These are phyloP conservation scores for Caenorhabditis sinica DNA, from an alignment of 2,888 invertebrate species.

Conservation along the genomic window DNA sequence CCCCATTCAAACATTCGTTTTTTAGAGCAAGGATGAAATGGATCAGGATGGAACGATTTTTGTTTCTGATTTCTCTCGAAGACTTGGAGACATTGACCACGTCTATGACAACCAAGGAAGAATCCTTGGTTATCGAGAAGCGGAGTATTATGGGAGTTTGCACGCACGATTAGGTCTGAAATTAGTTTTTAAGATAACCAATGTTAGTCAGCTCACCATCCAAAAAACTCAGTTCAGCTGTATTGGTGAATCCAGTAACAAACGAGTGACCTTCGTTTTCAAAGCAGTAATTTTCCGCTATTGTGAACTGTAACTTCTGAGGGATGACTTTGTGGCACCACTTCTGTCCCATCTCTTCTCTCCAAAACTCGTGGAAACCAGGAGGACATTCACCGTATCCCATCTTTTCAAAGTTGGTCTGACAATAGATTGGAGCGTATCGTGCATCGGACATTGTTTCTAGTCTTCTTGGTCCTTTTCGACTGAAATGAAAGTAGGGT, in stretches of 20 bases:
- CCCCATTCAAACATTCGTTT: background rate
- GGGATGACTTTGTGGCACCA: slow-evolving; percentile 23
- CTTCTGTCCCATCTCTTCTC: slow-evolving; percentile 1
- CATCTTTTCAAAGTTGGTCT: background rate
- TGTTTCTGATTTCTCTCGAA: too few species aligned
- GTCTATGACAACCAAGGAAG: too few species aligned
- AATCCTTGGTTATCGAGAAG: too few species aligned
- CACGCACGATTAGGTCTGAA: too few species aligned
- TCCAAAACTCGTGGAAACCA: background rate
- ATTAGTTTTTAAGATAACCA: background rate
- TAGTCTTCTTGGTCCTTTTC: background rate
- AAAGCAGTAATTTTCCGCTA: background rate
- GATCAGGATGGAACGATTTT: background rate
- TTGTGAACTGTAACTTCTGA: background rate
- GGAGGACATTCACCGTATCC: background rate
- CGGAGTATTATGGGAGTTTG: too few species aligned
- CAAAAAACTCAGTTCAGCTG: background rate
- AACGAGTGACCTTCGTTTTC: background rate
- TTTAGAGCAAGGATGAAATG: background rate
- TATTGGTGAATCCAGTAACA: background rate
- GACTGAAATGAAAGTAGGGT: background rate
- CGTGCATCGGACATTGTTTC: slow-evolving; percentile 34
- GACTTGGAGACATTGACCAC: too few species aligned
- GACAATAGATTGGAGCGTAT: slow-evolving; percentile 35
- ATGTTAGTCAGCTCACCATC: background rate